These are phyloP conservation scores for Gastracanthus pulcherrimus DNA, from an alignment of 2,888 invertebrate species.

Conservation along the genomic window DNA sequence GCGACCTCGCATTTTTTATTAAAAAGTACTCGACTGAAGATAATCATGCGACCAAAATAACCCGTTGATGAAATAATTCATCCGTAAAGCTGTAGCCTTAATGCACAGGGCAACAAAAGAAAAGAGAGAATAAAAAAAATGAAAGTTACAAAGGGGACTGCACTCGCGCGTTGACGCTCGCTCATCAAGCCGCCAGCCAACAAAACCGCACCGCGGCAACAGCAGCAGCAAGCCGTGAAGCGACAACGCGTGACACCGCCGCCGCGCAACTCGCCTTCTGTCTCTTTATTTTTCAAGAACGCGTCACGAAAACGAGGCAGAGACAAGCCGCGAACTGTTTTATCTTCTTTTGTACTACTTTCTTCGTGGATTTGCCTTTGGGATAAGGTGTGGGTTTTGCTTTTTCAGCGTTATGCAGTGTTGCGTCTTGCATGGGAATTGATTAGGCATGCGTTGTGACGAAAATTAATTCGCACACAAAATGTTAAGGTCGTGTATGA, in stretches of 20 bases:
- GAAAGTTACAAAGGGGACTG: background rate
- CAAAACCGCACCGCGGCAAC: too few relatives aligned
- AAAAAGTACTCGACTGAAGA: background rate
- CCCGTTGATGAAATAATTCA: background rate
- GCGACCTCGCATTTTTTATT: background rate
- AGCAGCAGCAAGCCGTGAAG: background rate
- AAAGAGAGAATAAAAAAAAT: slow-evolving; percentile 6
- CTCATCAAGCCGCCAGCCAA: slow-evolving; percentile 12
- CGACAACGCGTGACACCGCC: background rate
- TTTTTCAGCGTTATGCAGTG: background rate
- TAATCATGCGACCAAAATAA: background rate
- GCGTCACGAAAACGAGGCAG: background rate
- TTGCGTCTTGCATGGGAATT: too few relatives aligned
- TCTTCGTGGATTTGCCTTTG: background rate
- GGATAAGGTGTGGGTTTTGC: background rate
- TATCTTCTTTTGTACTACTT: background rate
- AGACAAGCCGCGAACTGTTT: background rate
- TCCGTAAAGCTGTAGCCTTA: background rate
- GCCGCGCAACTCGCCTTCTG: background rate
- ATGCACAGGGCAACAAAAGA: background rate
- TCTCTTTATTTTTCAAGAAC: slow-evolving; percentile 6
- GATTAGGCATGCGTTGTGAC: too few relatives aligned
- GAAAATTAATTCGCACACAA: too few relatives aligned
- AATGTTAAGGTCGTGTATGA: too few relatives aligned
- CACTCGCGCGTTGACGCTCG: background rate